Conservation (phyloP, 2,888 invertebrate species). For the Ormyrus nitidulus region DNA sequence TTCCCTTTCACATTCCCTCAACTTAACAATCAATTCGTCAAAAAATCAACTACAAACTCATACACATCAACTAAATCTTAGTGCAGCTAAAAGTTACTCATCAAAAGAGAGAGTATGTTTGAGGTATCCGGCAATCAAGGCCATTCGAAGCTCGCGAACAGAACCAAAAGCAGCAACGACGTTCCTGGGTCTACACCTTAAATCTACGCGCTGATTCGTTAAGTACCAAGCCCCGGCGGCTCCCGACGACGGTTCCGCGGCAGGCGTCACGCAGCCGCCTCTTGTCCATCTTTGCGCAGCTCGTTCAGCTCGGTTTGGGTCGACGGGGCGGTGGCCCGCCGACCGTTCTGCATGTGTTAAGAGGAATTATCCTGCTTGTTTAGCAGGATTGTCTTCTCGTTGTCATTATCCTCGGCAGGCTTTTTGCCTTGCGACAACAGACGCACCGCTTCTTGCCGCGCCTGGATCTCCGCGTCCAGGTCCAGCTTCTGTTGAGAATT, state of each 20-base stretch:
- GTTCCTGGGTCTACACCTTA: conserved; percentile 27
- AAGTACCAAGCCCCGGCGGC: conserved; percentile 62
- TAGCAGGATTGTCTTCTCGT: conserved; percentile 69
- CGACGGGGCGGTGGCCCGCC: conserved; percentile 61
- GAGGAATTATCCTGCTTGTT: conserved; percentile 59
- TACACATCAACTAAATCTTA: too few species aligned
- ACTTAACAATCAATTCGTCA: not conserved
- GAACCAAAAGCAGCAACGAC: not conserved
- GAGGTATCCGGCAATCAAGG: not conserved
- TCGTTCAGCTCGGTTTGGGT: conserved; percentile 52
- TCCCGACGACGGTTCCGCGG: conserved; percentile 54
- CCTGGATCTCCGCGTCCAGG: conserved; percentile 63
- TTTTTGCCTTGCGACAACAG: conserved; percentile 61
- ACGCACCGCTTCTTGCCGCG: conserved; percentile 63
- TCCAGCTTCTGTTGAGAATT: conserved; percentile 61
- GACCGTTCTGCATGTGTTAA: conserved; percentile 71
- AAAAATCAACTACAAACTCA: conserved; percentile 2
- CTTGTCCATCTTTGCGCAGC: conserved; percentile 61
- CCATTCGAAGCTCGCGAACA: conserved; percentile 34
- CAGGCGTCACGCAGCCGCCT: conserved; percentile 66
- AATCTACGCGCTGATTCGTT: conserved; percentile 63
- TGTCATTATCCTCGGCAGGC: conserved; percentile 59
- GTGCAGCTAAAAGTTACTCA: not conserved
- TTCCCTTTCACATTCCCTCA: not conserved
- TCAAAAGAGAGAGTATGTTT: too few species aligned